Conservation (phyloP, 1,140 invertebrate genomes). For the Teleopsis dalmanni region DNA sequence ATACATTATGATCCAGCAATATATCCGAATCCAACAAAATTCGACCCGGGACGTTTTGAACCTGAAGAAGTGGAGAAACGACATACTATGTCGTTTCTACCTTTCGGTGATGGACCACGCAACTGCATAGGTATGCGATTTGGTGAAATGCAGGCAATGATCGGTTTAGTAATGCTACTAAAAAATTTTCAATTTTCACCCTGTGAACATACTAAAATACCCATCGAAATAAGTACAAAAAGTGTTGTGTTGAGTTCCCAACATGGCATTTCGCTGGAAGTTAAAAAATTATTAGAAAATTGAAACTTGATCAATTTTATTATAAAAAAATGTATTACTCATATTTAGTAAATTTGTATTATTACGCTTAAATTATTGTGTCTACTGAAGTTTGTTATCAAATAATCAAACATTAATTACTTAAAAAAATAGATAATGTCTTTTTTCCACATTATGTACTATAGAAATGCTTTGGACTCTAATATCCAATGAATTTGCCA, state of each 20-base stretch:
- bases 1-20: constrained; percentile 51
- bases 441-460: no score
- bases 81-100: constrained; percentile 46
- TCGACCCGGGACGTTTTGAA: constrained; percentile 50
- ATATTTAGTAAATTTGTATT: no score
- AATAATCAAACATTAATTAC: no score
- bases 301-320: no score
- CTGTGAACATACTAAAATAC: constrained; percentile 15
- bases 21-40: constrained; percentile 50
- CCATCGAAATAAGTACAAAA: constrained; percentile 1
- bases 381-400: no score
- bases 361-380: no score
- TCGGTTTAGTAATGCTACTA: constrained; percentile 36
- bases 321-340: no score
- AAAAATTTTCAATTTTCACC: constrained; percentile 22
- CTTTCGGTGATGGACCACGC: constrained; percentile 50
- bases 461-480: no score
- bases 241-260: neutral
- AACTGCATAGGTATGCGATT: constrained; percentile 46
- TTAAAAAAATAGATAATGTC: no score
- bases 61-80: constrained; percentile 41
- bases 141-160: constrained; percentile 37
- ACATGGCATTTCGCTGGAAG: neutral
- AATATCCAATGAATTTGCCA: no score
- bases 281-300: neutral